Evolutionary conservation across 2,113 vertebrate genomes (phyloP).

Genomic region (Plecotus auritus): DNA sequence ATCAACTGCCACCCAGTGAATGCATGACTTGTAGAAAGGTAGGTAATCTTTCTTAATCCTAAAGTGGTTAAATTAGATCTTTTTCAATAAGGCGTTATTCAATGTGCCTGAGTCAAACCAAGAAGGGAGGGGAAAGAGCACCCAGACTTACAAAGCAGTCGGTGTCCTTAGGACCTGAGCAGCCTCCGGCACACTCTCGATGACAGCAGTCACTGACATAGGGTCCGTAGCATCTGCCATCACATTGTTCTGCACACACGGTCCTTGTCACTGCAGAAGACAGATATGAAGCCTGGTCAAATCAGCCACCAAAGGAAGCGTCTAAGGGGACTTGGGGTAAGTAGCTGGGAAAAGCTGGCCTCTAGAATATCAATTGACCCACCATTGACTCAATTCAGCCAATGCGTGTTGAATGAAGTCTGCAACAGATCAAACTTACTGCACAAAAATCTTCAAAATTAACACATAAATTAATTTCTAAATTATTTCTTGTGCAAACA

Average conservation of each 20-base stretch:
- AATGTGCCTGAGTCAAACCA: background rate
- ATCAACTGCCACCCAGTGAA: background rate
- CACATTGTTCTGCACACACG: conserved; percentile 96
- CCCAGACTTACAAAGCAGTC: conserved; percentile 93
- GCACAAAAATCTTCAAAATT: background rate
- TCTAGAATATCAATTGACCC: background rate
- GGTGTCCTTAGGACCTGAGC: conserved; percentile 94
- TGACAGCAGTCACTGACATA: conserved; percentile 98
- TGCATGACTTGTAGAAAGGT: background rate
- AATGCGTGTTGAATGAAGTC: background rate
- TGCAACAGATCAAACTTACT: background rate
- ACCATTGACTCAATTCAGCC: background rate
- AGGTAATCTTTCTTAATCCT: background rate
- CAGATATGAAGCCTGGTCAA: conserved; percentile 12
- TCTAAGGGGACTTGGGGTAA: background rate
- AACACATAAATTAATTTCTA: background rate
- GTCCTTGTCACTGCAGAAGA: conserved; percentile 91
- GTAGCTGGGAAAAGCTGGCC: background rate
- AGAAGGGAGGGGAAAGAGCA: background rate
- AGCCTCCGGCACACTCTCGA: conserved; percentile 95
- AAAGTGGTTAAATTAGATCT: background rate
- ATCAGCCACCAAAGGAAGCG: background rate
- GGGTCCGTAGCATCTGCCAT: conserved; percentile 94
- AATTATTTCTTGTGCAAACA: background rate
- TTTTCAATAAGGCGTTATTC: background rate